Evolutionary conservation across 64 coral and sea anemone species (phyloP).

Genomic region (Stylophora pistillata): DNA sequence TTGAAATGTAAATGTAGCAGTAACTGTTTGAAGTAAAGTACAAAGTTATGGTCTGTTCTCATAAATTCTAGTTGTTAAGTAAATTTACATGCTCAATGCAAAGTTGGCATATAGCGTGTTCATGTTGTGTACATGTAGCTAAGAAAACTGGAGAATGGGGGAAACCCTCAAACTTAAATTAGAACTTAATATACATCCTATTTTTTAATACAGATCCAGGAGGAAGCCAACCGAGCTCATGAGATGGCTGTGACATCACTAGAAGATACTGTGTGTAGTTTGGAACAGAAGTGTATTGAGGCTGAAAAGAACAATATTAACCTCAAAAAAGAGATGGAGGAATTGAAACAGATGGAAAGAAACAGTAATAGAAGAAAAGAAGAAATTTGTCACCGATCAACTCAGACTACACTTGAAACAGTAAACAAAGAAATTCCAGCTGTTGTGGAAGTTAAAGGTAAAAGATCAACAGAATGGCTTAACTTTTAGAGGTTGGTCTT

Average conservation of each 20-base stretch:
- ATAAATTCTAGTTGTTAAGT: too few species aligned
- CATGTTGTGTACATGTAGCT: too few species aligned
- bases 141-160: too few species aligned
- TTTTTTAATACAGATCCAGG: constrained; percentile 76
- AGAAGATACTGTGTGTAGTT: constrained; percentile 66
- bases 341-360: constrained; percentile 35
- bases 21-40: too few species aligned
- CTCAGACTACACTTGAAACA: constrained; percentile 35
- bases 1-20: too few species aligned
- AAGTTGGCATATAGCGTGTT: too few species aligned
- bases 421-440: background rate
- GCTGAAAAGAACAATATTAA: constrained; percentile 61
- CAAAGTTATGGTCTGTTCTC: too few species aligned
- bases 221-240: constrained; percentile 79
- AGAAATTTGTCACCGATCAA: constrained; percentile 32
- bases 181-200: background rate
- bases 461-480: background rate
- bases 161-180: too few species aligned
- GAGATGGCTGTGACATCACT: constrained; percentile 76
- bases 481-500: background rate
- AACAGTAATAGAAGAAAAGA: background rate
- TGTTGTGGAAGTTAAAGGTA: background rate
- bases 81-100: too few species aligned
- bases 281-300: constrained; percentile 83
- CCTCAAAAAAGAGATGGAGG: constrained; percentile 48